These are phyloP conservation scores for Lophius piscatorius DNA, from an alignment of 2,113 vertebrate genomes.

Conservation along the genomic window DNA sequence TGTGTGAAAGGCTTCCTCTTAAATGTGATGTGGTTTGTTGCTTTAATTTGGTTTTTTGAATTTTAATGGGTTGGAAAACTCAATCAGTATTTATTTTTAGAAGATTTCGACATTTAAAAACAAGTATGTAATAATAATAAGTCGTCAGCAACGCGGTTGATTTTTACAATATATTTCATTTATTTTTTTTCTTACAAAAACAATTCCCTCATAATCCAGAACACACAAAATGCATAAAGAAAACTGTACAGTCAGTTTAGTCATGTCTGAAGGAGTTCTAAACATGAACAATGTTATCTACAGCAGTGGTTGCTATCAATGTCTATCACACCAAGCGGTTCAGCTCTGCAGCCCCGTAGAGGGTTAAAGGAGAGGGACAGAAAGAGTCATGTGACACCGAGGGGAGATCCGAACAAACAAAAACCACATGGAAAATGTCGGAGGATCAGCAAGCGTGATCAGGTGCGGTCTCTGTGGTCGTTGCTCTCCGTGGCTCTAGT, in stretches of 20 bases:
- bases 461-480: constrained; percentile 54
- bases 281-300: constrained; percentile 81
- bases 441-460: constrained; percentile 46
- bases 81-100: too few species aligned
- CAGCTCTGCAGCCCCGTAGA: constrained; percentile 56
- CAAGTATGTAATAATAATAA: not conserved
- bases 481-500: constrained; percentile 63
- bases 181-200: constrained; percentile 78
- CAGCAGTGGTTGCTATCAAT: constrained; percentile 77
- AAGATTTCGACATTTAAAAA: too few species aligned
- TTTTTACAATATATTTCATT: constrained; percentile 78
- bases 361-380: constrained; percentile 50
- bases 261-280: constrained; percentile 76
- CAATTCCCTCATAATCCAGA: constrained; percentile 79
- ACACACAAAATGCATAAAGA: constrained; percentile 82
- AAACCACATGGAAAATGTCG: constrained; percentile 53
- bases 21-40: too few species aligned
- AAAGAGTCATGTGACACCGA: constrained; percentile 62
- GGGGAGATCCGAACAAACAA: constrained; percentile 58
- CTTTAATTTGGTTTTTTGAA: too few species aligned
- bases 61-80: too few species aligned
- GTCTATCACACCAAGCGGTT: constrained; percentile 74
- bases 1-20: too few species aligned
- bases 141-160: not conserved
- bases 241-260: constrained; percentile 79